These are phyloP conservation scores for Hemithea aestivaria DNA, from an alignment of 2,888 invertebrate species.

Conservation along the genomic window DNA sequence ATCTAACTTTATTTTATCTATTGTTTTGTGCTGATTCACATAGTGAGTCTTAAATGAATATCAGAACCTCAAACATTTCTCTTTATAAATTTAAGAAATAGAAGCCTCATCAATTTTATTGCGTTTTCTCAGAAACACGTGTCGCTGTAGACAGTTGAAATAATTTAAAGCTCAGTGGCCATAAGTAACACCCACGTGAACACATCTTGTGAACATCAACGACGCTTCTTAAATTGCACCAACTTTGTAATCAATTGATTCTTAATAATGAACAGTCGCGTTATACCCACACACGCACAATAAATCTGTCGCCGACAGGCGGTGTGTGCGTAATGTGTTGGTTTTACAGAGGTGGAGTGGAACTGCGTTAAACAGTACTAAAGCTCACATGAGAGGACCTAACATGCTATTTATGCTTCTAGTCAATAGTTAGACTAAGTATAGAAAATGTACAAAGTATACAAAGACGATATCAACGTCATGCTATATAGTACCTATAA, in stretches of 20 bases:
- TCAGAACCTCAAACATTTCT: no score
- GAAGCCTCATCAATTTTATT: no score
- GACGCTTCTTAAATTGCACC: conserved; percentile 19
- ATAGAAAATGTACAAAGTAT: no score
- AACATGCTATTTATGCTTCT: no score
- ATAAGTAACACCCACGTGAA: conserved; percentile 13
- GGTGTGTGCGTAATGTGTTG: conserved; percentile 43
- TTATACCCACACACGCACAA: conserved; percentile 29
- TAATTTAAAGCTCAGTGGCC: not conserved
- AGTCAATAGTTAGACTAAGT: no score
- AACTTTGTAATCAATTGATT: conserved; percentile 16
- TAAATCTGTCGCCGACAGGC: conserved; percentile 55
- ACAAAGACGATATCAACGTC: no score
- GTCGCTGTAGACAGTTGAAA: not conserved
- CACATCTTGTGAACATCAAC: conserved; percentile 22
- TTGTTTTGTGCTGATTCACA: no score
- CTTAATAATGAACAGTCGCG: conserved; percentile 13
- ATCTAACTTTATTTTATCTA: no score
- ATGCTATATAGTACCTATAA: no score
- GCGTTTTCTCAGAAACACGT: no score
- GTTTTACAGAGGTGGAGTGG: conserved; percentile 23
- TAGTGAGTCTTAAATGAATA: no score
- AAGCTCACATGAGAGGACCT: not conserved
- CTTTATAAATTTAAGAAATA: no score
- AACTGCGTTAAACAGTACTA: not conserved